phyloP scores from a whole-genome alignment of 2,113 vertebrate genomes.

The Siniperca chuatsi region DNA sequence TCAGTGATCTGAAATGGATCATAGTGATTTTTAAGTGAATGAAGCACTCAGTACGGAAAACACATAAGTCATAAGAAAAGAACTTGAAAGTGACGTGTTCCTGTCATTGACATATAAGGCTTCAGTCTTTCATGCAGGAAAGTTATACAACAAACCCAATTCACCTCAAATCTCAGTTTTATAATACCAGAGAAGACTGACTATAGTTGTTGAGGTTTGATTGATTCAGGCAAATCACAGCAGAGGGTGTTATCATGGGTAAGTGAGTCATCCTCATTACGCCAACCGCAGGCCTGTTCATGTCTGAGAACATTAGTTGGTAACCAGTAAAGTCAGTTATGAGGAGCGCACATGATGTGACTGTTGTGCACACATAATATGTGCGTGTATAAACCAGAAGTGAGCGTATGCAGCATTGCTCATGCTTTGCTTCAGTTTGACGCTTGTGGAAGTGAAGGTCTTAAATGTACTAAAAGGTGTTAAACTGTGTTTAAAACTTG shows the following conservation, averaged over 20 bases:
- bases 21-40: too few species aligned
- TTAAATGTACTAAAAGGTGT: not conserved
- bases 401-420: not conserved
- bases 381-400: slow-evolving; percentile 13
- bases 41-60: not conserved
- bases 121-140: not conserved
- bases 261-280: slow-evolving; percentile 59
- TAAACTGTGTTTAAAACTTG: not conserved
- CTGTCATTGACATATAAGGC: not conserved
- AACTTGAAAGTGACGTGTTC: not conserved
- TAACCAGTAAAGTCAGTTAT: slow-evolving; percentile 66
- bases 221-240: slow-evolving; percentile 57
- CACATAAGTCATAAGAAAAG: not conserved
- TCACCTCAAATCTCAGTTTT: slow-evolving; percentile 40
- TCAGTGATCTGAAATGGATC: too few species aligned
- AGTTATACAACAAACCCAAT: slow-evolving; percentile 2
- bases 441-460: not conserved
- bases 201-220: slow-evolving; percentile 57
- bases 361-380: slow-evolving; percentile 25
- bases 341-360: slow-evolving; percentile 34
- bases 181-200: slow-evolving; percentile 41
- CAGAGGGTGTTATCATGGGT: slow-evolving; percentile 56
- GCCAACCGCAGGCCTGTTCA: slow-evolving; percentile 53
- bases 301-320: slow-evolving; percentile 64
- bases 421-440: not conserved